Evolutionary conservation across 2,888 invertebrate species (phyloP), one percentile per base, ranked within the genome.

Genomic region (Limnephilus lunatus): DNA sequence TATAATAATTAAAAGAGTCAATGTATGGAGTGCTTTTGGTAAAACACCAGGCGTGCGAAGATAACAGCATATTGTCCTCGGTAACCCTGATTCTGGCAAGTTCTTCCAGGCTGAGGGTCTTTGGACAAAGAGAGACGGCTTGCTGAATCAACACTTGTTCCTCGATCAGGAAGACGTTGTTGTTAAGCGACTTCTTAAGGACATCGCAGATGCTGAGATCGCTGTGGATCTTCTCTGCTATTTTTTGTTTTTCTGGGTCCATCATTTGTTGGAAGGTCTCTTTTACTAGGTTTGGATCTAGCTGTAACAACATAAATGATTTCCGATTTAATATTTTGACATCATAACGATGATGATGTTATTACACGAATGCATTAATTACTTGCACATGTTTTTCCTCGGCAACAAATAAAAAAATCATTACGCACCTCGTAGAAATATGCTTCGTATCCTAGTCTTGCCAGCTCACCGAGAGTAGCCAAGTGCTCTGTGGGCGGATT

Each of bases 31-130:
- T 85, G n/a, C 90, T 89, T 87, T 93, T 93, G 68, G 85, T 86
- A 87, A 93, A 92, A 3, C 92, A 92, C 93, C 93, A 93, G 4
- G 89, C 93, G 85, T 93, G 93, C 11, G 89, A 83, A n/a, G 93
- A 91, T 14, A 92, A 91, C 5, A 93, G 89, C n/a, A 93, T 81
- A 25, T 85, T 83, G 81, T 93, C 93, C 35, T 90, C 81, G n/a
- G 92, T 87, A 14, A 92, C 31, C n/a, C 92, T 85, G 11, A 93
- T 44, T 87, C 93, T 93, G 0, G 83, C 39, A 15, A 92, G 53
- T 81, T 93, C 93, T 25, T 83, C 85, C 3, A 53, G 14, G 3
- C 48, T 89, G 32, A 93, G 39, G 5, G 85, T 90, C 31, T 86
- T 81, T 19, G 90, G 86, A 68, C 93, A 93, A 5, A 92, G 35